These are phyloP conservation scores for Podotricha telesiphe DNA, from an alignment of 2,888 invertebrate species.

Conservation along the genomic window DNA sequence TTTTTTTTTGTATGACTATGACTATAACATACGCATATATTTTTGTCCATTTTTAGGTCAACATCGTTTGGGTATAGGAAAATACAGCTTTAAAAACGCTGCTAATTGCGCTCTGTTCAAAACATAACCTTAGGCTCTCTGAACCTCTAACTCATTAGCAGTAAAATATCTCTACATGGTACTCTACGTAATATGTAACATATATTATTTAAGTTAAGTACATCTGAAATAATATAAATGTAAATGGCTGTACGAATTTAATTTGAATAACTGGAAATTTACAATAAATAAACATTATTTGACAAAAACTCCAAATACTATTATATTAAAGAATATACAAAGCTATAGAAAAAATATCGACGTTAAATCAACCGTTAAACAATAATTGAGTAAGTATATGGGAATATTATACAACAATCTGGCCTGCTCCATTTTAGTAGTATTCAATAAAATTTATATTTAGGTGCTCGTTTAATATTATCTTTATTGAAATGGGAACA, in stretches of 20 bases:
- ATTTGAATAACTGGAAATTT: background rate
- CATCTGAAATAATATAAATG: background rate
- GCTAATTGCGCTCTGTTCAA: slow-evolving; percentile 32
- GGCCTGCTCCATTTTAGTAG: slow-evolving; percentile 28
- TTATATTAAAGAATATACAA: background rate
- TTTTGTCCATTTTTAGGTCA: background rate
- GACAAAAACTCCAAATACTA: background rate
- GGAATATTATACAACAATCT: slow-evolving; percentile 31
- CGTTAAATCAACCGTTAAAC: background rate
- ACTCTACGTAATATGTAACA: background rate
- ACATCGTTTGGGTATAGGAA: slow-evolving; percentile 22
- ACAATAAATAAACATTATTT: background rate
- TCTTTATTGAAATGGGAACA: slow-evolving; percentile 37
- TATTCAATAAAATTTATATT: slow-evolving; percentile 38
- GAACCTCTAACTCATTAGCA: slow-evolving; percentile 21
- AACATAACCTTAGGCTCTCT: slow-evolving; percentile 16
- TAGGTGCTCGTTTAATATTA: slow-evolving; percentile 36
- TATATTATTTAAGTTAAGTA: background rate
- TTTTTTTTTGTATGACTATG: too few relatives aligned
- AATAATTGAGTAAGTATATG: slow-evolving; percentile 18
- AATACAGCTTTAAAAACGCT: slow-evolving; percentile 25
- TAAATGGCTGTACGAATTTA: background rate
- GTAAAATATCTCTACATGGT: slow-evolving; percentile 4
- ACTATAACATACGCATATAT: too few relatives aligned
- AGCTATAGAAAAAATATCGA: background rate